phyloP scores from a whole-genome alignment of 2,888 invertebrate genomes.

The Ophonus ardosiacus region DNA sequence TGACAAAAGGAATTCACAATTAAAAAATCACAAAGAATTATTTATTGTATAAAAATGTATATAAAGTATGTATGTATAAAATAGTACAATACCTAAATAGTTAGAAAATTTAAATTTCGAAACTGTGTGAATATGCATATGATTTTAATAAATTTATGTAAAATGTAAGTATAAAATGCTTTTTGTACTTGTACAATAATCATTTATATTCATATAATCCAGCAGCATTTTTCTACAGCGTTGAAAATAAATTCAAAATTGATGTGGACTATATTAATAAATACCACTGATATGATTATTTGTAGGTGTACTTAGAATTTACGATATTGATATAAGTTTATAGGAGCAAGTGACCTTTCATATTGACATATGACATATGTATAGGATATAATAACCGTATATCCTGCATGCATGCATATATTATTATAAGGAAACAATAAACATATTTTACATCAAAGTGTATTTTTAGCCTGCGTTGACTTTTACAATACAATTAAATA shows the following conservation, averaged over 20 bases:
- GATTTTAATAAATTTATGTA: not conserved
- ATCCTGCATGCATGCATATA: not conserved
- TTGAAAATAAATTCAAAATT: not conserved
- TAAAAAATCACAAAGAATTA: too few relatives aligned
- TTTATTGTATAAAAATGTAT: too few relatives aligned
- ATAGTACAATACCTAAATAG: too few relatives aligned
- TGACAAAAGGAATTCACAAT: too few relatives aligned
- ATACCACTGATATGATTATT: not conserved
- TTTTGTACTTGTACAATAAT: not conserved
- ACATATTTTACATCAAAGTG: not conserved
- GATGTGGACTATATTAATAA: not conserved
- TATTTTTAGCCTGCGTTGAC: not conserved
- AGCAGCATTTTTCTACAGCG: too few relatives aligned
- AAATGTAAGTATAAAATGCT: not conserved
- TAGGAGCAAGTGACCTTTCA: conserved; percentile 11
- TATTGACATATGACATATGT: not conserved
- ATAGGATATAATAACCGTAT: not conserved
- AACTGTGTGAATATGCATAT: too few relatives aligned
- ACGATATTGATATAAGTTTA: conserved; percentile 2
- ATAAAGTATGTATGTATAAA: too few relatives aligned
- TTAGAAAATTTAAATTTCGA: too few relatives aligned
- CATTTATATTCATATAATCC: not conserved
- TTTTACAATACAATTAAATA: not conserved
- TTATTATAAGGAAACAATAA: not conserved
- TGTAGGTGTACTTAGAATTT: conserved; percentile 4